Evolutionary conservation across 2,888 invertebrate species (phyloP), one percentile per base, ranked within the genome.

Genomic region (Carpatolechia fugitivella): DNA sequence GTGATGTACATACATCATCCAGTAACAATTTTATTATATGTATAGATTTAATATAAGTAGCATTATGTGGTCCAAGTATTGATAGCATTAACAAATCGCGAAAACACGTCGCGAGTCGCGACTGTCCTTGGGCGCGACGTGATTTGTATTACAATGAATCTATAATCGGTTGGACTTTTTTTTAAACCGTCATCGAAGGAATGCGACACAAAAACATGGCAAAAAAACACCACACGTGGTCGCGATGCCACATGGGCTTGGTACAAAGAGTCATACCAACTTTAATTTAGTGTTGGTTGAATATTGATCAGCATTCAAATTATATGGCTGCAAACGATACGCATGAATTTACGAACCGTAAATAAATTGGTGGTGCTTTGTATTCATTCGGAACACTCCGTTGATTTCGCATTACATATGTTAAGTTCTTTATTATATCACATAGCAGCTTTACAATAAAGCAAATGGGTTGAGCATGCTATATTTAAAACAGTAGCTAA

Each of bases 171-270:
- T 66, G 59, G 60, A n/a, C n/a, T n/a, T n/a, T 63, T 63, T 59
- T 68, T 70, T 73, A 70, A 65, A 65, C 68, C 67, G 68, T 72
- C 69, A 69, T 62, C 60, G 44, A 67, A 64, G 74, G 81, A 80
- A 80, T 80, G 69, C 60, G 61, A 54, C 48, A 64, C 72, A 81
- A 82, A 80, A 80, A 76, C 52, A 51, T 52, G 44, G 60, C 64
- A 71, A 72, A 70, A 72, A 65, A 58, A 18, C 58, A 60, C 61
- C 67, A 74, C 80, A 78, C 76, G 78, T 81, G 76, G 70, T 61
- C 61, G 50, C 54, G 58, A 65, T 29, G 8, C 65, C 69, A 64
- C 63, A 59, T 60, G 40, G 40, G 18, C 40, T 20, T 41, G 40
- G 18, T 41, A 18, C 18, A 41, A 41, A 41, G 16, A 41, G 40